Evolutionary conservation across 2,888 invertebrate species (phyloP), one percentile per base, ranked within the genome.

Genomic region (Pedicia rivosa): DNA sequence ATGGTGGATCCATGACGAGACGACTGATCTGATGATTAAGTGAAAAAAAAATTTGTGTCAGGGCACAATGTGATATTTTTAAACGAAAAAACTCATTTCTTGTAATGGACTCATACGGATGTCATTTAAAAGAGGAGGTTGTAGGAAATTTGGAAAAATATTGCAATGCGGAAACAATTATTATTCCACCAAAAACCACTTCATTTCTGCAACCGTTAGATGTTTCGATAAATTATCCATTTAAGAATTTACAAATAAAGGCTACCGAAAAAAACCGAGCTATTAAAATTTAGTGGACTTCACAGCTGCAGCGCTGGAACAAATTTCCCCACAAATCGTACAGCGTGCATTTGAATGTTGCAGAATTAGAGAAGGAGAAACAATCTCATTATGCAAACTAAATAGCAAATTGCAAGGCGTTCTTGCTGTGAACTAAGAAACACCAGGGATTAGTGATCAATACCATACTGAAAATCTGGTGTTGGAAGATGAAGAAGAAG

Each of bases 171-270:
- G 27, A 27, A 27, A 20, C 20, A 20, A 20, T 20, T 20, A 6
- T 20, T 20, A 20, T 20, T 20, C 20, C 20, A 27, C 27, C 27
- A 27, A 27, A 27, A 27, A 16, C 16, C 9, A 5, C 12, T 17
- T 10, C 17, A 2, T 19, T 31, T n/a, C 12, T 31, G n/a, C 31
- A 31, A 12, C 30, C 16, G n/a, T n/a, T 27, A 3, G 5, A 27
- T 13, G 27, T 27, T 13, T 31, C 31, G n/a, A 19, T 31, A 4
- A 16, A 31, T 19, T 31, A 31, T 31, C 31, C 31, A 31, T 31
- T 31, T 31, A 31, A 22, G 32, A 32, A 20, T 32, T 12, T 13
- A 32, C 20, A 32, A n/a, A 3, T 20, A 32, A 13, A 32, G 32
- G 32, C 5, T 32, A 32, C 14, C 32, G 20, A 13, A 20, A 32